Evolutionary conservation across 2,797 vertebrate genomes (phyloP).

Genomic region (Peromyscus nudipes): DNA sequence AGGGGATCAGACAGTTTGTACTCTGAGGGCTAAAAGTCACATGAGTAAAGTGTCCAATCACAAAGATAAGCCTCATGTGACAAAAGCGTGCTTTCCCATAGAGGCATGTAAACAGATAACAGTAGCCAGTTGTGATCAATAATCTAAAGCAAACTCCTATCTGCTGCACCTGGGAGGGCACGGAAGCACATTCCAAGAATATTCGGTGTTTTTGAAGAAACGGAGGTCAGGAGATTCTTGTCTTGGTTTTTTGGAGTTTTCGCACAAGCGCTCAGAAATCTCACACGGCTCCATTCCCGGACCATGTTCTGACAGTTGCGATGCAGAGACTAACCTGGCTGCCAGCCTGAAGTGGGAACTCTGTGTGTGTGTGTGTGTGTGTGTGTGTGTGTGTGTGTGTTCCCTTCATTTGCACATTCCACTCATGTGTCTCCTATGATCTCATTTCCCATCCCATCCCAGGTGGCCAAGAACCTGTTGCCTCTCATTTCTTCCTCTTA

Average conservation of each 20-base stretch:
- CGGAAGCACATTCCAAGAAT: background rate
- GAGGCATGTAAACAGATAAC: background rate
- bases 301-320: background rate
- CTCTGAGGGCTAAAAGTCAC: background rate
- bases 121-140: background rate
- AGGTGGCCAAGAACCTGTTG: constrained; percentile 87
- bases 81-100: background rate
- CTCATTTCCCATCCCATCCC: constrained; percentile 74
- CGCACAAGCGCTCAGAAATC: background rate
- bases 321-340: constrained; percentile 68
- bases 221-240: background rate
- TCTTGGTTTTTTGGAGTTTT: background rate
- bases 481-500: constrained; percentile 90
- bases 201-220: background rate
- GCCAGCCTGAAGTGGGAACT: background rate
- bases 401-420: background rate
- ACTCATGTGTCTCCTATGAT: background rate
- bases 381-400: background rate
- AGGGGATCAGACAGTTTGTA: too few species aligned
- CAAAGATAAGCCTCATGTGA: background rate
- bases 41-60: background rate
- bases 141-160: background rate
- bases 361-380: background rate
- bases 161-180: background rate
- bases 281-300: background rate